A percentile compares a stretch with the other conserved stretches of the same genome.
Evolutionary conservation across 2,113 vertebrate species (phyloP).

Genomic region (Willisornis vidua): DNA sequence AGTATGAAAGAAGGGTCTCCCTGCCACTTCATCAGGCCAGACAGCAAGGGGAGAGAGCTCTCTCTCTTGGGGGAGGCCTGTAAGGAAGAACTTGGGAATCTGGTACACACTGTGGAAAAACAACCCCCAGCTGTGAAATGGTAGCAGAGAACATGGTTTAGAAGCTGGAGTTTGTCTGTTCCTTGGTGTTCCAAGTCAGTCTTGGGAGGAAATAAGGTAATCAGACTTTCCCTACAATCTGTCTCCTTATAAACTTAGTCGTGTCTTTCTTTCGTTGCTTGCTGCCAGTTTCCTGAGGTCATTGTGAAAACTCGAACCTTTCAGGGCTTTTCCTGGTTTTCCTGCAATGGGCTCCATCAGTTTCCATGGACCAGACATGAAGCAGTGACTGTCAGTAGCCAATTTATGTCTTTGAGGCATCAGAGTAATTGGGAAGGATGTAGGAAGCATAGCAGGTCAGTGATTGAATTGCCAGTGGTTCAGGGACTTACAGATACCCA

Average conservation of each 20-base stretch:
- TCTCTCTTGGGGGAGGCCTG: background rate
- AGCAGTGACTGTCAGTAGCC: background rate
- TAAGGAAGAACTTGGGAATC: background rate
- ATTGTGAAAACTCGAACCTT: background rate
- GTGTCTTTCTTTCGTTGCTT: background rate
- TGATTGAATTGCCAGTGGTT: background rate
- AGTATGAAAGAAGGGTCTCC: background rate
- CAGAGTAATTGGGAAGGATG: background rate
- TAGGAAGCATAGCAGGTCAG: background rate
- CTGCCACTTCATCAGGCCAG: background rate
- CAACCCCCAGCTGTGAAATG: background rate
- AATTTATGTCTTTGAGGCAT: background rate
- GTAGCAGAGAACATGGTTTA: background rate
- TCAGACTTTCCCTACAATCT: background rate
- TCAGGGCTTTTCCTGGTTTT: background rate
- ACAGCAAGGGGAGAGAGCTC: background rate
- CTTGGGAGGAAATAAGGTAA: background rate
- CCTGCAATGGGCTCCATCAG: background rate
- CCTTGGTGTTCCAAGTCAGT: background rate
- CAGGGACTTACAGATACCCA: background rate
- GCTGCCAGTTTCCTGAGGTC: background rate
- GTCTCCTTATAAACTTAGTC: background rate
- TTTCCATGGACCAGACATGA: background rate
- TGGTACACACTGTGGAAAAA: background rate
- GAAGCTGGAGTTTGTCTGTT: background rate